Conservation (phyloP, 2,797 vertebrate genomes). For the Melanogrammus aeglefinus region DNA sequence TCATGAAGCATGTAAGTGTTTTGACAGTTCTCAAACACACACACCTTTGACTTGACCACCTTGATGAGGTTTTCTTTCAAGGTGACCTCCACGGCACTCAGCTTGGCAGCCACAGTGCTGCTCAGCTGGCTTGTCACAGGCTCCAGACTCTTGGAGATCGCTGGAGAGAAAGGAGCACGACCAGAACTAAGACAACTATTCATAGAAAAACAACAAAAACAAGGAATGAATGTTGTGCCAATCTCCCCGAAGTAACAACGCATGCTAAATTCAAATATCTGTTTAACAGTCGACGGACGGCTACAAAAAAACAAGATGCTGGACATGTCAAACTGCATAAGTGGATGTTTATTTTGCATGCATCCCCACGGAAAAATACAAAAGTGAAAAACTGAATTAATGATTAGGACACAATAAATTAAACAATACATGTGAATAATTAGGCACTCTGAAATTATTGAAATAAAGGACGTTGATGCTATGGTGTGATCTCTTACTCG, state of each 20-base stretch:
- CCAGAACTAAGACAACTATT: neutral
- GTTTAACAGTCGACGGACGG: neutral
- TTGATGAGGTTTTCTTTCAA: conserved; percentile 92
- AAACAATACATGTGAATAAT: neutral
- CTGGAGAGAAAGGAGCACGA: conserved; percentile 58
- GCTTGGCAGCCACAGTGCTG: conserved; percentile 83
- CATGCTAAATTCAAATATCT: neutral
- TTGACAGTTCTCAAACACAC: neutral
- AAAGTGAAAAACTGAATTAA: neutral
- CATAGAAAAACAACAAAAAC: neutral
- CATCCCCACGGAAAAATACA: neutral
- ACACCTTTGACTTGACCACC: conserved; percentile 95
- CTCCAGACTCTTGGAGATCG: conserved; percentile 91
- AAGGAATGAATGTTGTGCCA: neutral
- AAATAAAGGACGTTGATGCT: neutral
- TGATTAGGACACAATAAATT: neutral
- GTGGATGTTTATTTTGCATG: neutral
- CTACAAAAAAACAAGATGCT: neutral
- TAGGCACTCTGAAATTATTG: neutral
- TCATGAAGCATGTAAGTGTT: neutral
- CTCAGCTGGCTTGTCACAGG: conserved; percentile 85
- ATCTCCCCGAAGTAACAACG: neutral
- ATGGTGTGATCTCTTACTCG: conserved; percentile 74
- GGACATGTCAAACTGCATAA: neutral
- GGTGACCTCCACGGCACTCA: conserved; percentile 85